Evolutionary conservation across 2,888 invertebrate genomes (phyloP).

Genomic region (Lycaena phlaeas): DNA sequence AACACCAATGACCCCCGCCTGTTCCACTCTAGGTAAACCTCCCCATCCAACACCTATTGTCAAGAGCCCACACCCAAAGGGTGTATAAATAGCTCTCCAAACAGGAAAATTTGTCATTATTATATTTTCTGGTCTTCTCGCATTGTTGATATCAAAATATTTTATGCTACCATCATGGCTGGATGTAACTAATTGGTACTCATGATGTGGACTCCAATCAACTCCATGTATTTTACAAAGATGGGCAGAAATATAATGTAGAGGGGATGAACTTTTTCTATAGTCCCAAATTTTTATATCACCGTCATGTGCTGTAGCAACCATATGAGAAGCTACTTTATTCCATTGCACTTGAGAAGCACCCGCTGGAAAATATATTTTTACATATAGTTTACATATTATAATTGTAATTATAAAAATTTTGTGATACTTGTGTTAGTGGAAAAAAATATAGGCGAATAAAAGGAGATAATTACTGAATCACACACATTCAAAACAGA

Average conservation of each 20-base stretch:
- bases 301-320: constrained; percentile 96
- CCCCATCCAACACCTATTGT: constrained; percentile 95
- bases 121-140: constrained; percentile 86
- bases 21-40: constrained; percentile 83
- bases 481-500: no score
- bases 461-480: no score
- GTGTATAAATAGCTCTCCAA: constrained; percentile 94
- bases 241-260: constrained; percentile 95
- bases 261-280: constrained; percentile 87
- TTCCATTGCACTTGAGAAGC: constrained; percentile 97
- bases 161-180: constrained; percentile 97
- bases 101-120: constrained; percentile 90
- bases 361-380: constrained; percentile 74
- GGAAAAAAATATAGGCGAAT: no score
- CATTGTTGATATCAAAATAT: constrained; percentile 92
- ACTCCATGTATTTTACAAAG: constrained; percentile 90
- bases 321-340: constrained; percentile 83
- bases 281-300: constrained; percentile 97
- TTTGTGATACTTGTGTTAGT: no score
- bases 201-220: constrained; percentile 92
- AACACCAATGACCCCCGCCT: constrained; percentile 73
- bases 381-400: no score
- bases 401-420: no score
- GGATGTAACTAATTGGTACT: constrained; percentile 90
- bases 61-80: constrained; percentile 92